Conservation (phyloP, 2,113 vertebrate species). For the Donacobius atricapilla region DNA sequence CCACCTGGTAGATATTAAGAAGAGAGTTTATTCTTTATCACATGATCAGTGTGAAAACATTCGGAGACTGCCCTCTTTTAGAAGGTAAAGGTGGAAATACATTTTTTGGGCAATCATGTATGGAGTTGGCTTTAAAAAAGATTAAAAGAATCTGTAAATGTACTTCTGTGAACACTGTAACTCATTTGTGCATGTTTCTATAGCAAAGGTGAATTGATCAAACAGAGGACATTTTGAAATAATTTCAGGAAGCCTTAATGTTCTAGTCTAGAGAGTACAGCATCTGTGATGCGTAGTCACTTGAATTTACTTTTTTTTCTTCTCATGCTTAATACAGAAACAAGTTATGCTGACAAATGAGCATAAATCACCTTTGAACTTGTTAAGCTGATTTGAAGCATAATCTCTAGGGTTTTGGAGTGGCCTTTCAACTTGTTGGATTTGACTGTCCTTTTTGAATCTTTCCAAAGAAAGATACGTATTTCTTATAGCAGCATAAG, state of each 20-base stretch:
- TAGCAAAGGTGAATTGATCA: neutral
- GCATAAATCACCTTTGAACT: neutral
- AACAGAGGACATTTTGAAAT: neutral
- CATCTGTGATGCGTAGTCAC: neutral
- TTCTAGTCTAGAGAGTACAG: neutral
- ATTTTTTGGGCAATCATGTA: neutral
- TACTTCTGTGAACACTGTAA: neutral
- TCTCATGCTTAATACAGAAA: neutral
- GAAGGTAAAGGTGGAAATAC: slow-evolving; percentile 75
- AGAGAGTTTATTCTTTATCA: slow-evolving; percentile 73
- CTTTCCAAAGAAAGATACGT: neutral
- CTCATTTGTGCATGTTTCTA: neutral
- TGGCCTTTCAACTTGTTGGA: neutral
- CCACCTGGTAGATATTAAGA: slow-evolving; percentile 70
- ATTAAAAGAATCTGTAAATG: neutral
- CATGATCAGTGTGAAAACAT: slow-evolving; percentile 82
- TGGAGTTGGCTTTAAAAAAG: neutral
- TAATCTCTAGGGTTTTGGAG: neutral
- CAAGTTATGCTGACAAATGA: neutral
- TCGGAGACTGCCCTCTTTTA: slow-evolving; percentile 87
- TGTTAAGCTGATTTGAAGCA: neutral
- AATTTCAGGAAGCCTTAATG: neutral
- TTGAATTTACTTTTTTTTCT: neutral
- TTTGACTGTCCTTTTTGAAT: neutral
- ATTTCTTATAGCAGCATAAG: neutral